phyloP scores from a whole-genome alignment of 2,113 vertebrate genomes.

The Hepsetus odoe region DNA sequence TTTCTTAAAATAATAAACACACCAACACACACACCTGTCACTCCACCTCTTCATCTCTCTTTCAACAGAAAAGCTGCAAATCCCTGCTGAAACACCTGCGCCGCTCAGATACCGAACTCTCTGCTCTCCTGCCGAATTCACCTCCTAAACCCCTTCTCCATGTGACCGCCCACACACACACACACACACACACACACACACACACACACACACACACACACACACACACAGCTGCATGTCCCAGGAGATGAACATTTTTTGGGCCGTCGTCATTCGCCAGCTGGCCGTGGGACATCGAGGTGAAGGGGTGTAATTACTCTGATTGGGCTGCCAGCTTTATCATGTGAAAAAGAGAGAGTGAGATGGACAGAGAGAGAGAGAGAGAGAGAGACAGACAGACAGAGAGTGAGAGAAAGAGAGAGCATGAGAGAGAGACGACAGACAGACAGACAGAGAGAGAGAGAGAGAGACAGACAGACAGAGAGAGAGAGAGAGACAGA shows the following conservation, averaged over 20 bases:
- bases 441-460: no score
- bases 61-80: constrained; percentile 3
- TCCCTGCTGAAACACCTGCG: constrained; percentile 43
- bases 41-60: constrained; percentile 23
- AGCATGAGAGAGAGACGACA: no score
- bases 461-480: not conserved
- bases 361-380: not conserved
- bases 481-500: not conserved
- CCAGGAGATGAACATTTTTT: constrained; percentile 30
- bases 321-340: constrained; percentile 35
- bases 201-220: not conserved
- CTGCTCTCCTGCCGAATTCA: constrained; percentile 24
- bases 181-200: not conserved
- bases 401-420: not conserved
- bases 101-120: constrained; percentile 23
- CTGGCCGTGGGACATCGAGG: constrained; percentile 30
- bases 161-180: not conserved
- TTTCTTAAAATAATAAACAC: not conserved
- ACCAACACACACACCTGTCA: constrained; percentile 19
- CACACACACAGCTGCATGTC: not conserved
- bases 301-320: constrained; percentile 43
- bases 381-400: not conserved
- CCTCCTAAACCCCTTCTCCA: constrained; percentile 9
- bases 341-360: constrained; percentile 10
- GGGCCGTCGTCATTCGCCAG: constrained; percentile 39